Conservation (phyloP, 1,140 invertebrate species). For the Lasaia peninsularis region DNA sequence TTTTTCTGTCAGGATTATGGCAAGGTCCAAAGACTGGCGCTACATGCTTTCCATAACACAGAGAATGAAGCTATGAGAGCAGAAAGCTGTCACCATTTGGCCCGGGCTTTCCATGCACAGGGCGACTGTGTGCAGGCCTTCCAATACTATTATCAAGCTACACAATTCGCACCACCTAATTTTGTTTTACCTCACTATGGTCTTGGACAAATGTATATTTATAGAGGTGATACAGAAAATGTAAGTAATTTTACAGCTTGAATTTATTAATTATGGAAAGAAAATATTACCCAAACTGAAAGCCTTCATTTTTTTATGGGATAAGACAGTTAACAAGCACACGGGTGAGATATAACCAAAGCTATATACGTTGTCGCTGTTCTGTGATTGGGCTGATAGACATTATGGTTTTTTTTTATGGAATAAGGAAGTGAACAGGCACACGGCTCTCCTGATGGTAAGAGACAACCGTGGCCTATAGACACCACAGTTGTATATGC, state of each 20-base stretch:
- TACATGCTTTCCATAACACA: conserved; percentile 99
- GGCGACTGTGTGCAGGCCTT: conserved; percentile 98
- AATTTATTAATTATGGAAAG: too few species aligned
- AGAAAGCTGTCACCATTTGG: conserved; percentile 98
- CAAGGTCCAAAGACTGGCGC: conserved; percentile 96
- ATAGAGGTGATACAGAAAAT: conserved; percentile 97
- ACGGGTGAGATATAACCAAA: too few species aligned
- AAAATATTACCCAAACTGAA: too few species aligned
- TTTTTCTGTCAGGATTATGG: conserved; percentile 86
- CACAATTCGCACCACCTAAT: conserved; percentile 95
- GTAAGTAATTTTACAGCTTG: conserved; percentile 83
- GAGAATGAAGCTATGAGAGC: conserved; percentile 99
- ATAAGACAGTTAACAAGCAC: too few species aligned
- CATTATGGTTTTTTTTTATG: too few species aligned
- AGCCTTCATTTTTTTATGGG: too few species aligned
- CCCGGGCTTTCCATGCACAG: conserved; percentile 96
- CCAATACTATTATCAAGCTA: conserved; percentile 99
- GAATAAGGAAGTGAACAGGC: too few species aligned
- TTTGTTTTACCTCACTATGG: conserved; percentile 99
- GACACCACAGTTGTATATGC: too few species aligned
- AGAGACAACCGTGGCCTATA: too few species aligned
- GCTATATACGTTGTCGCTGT: too few species aligned
- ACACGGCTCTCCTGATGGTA: too few species aligned
- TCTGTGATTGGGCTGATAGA: too few species aligned
- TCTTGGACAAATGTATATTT: conserved; percentile 99